These are phyloP conservation scores for Xiphias gladius DNA, from an alignment of 2,113 vertebrate genomes.

Conservation along the genomic window DNA sequence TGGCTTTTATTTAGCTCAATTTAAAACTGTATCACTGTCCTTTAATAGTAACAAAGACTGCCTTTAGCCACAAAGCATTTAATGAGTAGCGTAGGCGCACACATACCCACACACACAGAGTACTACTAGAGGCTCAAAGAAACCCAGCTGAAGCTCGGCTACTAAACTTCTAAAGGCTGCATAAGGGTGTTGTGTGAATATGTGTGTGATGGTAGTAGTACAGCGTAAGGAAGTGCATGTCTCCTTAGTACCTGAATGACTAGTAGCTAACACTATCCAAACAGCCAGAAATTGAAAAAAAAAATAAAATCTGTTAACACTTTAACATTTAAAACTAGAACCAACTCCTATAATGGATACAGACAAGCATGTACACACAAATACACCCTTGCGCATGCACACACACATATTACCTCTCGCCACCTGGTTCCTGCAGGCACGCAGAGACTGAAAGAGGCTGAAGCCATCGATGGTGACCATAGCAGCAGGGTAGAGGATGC, in stretches of 20 bases:
- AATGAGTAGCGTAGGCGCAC: background rate
- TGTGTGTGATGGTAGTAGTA: background rate
- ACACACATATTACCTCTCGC: constrained; percentile 89
- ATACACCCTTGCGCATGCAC: background rate
- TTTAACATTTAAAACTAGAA: background rate
- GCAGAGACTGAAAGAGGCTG: constrained; percentile 97
- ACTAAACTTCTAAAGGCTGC: background rate
- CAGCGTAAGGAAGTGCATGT: background rate
- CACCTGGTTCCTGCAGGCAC: constrained; percentile 98
- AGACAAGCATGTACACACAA: background rate
- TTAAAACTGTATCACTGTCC: background rate
- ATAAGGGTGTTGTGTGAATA: background rate
- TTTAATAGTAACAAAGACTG: background rate
- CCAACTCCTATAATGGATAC: background rate
- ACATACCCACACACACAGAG: background rate
- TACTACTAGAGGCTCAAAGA: background rate
- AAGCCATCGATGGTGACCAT: constrained; percentile 98
- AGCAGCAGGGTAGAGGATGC: constrained; percentile 94
- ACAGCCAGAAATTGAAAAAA: constrained; percentile 47
- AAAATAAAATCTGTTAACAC: constrained; percentile 29
- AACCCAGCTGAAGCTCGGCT: background rate
- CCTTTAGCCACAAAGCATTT: background rate
- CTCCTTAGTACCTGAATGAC: constrained; percentile 47
- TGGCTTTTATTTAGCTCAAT: background rate
- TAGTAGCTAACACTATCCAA: constrained; percentile 57